Percentiles rank a stretch among this genome's conserved stretches.
Conservation (phyloP, 2,797 vertebrate genomes). For the Coccyzus lansbergi region DNA sequence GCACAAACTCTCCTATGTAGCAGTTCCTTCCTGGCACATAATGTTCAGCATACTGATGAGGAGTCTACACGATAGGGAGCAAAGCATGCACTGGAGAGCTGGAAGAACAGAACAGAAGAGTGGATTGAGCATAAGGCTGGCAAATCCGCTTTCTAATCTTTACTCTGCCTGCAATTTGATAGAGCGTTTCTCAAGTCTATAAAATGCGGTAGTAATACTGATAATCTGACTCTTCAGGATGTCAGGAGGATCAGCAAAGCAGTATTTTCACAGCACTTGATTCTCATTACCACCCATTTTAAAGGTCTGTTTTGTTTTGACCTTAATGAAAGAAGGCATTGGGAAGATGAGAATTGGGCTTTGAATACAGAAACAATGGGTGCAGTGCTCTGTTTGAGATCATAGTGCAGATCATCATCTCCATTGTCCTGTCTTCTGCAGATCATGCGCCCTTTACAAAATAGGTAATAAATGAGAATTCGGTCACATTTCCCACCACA, state of each 20-base stretch:
- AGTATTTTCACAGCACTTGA: background rate
- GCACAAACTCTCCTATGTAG: conserved; percentile 27
- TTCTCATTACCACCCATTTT: background rate
- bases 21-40: conserved; percentile 16
- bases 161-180: background rate
- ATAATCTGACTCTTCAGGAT: background rate
- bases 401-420: background rate
- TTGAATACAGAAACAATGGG: background rate
- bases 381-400: background rate
- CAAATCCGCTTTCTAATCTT: background rate
- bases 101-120: background rate
- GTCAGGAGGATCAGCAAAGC: background rate
- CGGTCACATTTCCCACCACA: background rate
- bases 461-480: background rate
- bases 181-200: background rate
- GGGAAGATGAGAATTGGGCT: background rate
- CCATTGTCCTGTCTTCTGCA: background rate
- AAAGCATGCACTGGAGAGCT: conserved; percentile 17
- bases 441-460: background rate
- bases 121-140: background rate
- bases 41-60: conserved; percentile 61
- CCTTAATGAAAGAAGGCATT: background rate
- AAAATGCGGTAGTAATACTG: background rate
- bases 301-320: background rate
- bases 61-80: background rate